Evolutionary conservation across 2,797 vertebrate species (phyloP).

Genomic region (Myotis planiceps): DNA sequence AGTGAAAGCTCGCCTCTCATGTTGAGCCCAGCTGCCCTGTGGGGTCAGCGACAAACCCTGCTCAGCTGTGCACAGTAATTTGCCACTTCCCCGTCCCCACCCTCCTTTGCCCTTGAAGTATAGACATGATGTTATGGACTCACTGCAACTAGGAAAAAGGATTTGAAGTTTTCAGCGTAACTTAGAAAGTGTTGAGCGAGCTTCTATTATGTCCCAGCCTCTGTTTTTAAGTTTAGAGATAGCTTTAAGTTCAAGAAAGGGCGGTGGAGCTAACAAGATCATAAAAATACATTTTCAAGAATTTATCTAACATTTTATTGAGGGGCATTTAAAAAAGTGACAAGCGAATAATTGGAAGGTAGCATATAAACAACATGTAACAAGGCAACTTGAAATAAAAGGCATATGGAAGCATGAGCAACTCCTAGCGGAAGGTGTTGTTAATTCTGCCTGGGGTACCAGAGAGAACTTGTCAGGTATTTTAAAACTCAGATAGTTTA

Average conservation of each 20-base stretch:
- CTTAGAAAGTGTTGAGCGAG: not conserved
- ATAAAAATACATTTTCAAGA: not conserved
- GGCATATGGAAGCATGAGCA: not conserved
- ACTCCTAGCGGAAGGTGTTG: not conserved
- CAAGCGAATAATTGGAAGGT: constrained; percentile 15
- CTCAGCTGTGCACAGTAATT: not conserved
- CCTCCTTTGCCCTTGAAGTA: not conserved
- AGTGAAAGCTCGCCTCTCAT: not conserved
- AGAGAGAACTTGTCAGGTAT: not conserved
- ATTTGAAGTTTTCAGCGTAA: not conserved
- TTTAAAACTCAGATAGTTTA: constrained; percentile 35
- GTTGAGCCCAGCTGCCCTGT: constrained; percentile 15
- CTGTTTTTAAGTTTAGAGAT: not conserved
- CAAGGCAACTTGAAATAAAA: constrained; percentile 3
- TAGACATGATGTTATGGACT: not conserved
- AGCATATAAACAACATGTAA: not conserved
- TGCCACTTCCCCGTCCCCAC: not conserved
- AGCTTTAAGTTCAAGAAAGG: not conserved
- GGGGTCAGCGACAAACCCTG: not conserved
- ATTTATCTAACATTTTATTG: not conserved
- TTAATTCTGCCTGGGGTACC: not conserved
- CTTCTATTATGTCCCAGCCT: not conserved
- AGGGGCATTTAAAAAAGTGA: not conserved
- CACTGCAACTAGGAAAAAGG: not conserved
- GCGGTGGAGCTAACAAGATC: not conserved